Evolutionary conservation across 2,888 invertebrate genomes (phyloP), one percentile per base, ranked within the genome.

Genomic region (Caenorhabditis sp.): DNA sequence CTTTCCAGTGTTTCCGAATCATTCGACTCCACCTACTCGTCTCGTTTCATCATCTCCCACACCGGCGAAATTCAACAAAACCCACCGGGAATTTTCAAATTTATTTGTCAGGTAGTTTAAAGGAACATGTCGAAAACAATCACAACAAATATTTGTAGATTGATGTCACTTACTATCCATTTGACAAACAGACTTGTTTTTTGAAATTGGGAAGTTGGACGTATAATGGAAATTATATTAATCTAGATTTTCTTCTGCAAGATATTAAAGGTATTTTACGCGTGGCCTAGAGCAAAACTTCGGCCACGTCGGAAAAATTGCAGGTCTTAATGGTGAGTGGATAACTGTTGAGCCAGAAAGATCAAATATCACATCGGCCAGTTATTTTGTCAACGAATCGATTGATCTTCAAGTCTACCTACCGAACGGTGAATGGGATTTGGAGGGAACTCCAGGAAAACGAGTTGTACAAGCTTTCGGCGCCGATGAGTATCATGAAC

Each of bases 131-230:
- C n/a, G n/a, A n/a, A n/a, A n/a, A n/a, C n/a, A n/a, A n/a, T n/a
- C n/a, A n/a, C n/a, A n/a, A n/a, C n/a, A n/a, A n/a, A n/a, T n/a
- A n/a, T n/a, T 21, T 66, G 23, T 63, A 79, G 70, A 79, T 81
- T 10, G 81, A 81, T 58, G 76, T 81, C 36, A 81, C 81, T n/a
- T 81, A 79, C 43, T 81, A 80, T 62, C 81, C 81, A 17, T 81
- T 81, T 27, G 81, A 80, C 43, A 62, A 51, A 24, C 81, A 81
- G 54, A 81, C 79, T 1, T 81, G 81, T 62, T 81, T 73, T 37
- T 58, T 81, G 26, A 81, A 81, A 55, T 31, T 81, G n/a, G 79
- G 79, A 14, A 76, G 76, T 14, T 81, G 81, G 81, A 81, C 81
- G 1, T 80, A 80, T 54, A 74, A 71, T 66, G 81, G 81, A 50